Evolutionary conservation across 2,113 vertebrate species (phyloP), one percentile per base, ranked within the genome.

Genomic region (Amphiprion percula): DNA sequence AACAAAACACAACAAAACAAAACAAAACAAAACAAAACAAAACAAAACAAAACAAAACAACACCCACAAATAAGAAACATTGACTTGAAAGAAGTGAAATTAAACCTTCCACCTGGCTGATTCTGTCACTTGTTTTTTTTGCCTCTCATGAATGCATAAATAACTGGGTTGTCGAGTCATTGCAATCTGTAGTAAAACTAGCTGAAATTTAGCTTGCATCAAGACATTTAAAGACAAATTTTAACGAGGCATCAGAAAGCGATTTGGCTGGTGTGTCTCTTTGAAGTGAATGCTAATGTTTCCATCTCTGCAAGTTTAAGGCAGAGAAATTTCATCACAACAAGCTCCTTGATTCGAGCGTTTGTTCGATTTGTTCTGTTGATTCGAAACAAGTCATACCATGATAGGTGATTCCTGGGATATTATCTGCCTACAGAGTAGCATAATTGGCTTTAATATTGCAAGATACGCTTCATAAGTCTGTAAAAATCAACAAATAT

Each of bases 281-380:
- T 84, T 84, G 80, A 84, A 82, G 77, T 80, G 62, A 61, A 71
- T 61, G 79, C 74, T 72, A 76, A 73, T 76, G 53, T 53, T 79
- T 63, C 44, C 53, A 50, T 70, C 33, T 2, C 19, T 2, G 64
- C 26, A 33, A 53, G n/a, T 55, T 69, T 24, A 74, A 81, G 47
- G 49, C 49, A 11, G 50, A 19, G 54, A 39, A 65, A 82, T 74
- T 52, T 76, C 58, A 55, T 74, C 60, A 67, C 76, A n/a, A 64
- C 64, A n/a, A 19, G 49, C 68, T 54, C 26, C 49, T 61, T 74
- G 49, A 77, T 53, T 66, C 74, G 37, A 60, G 68, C 64, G 23
- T 58, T 63, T 72, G 37, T 1, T 49, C 16, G 17, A 49, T 70
- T 68, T 71, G 44, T 71, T 68, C 74, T 68, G 15, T 52, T 69